Evolutionary conservation across 2,113 vertebrate genomes (phyloP), one percentile per base, ranked within the genome.

Genomic region (Poeciliopsis prolifica): DNA sequence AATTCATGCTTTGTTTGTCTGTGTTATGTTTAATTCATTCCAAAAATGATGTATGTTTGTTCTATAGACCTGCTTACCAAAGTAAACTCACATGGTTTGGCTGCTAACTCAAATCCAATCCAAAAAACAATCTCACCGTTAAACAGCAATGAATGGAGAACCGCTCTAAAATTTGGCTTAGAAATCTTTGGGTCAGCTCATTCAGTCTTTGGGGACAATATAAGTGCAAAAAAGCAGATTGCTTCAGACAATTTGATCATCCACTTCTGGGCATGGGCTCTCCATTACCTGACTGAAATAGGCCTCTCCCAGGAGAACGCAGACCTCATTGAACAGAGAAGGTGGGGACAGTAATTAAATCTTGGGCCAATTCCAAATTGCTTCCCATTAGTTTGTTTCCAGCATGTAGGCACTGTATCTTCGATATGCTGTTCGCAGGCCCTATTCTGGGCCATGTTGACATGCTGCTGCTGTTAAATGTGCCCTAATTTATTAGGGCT

Each of bases 281-380:
- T 91, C 84, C 84, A 92, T 93, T 94, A 94, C 92, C 79, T 87
- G 88, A 82, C 92, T 88, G 90, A 93, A 94, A 93, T 91, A 90
- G 88, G 74, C 73, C 75, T 81, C 73, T 92, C 94, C 91, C 93
- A 65, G 44, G 92, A 87, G 92, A 82, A 87, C 82, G 65, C 87
- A 88, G 93, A 91, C 91, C 92, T 93, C 93, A 93, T 93, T 94
- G 92, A 95, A 90, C 92, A 94, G 86, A 74, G 80, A 83, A 92
- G 91, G 92, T 92, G 89, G 89, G 88, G 89, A 91, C 82, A 71
- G 93, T 95, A 94, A 94, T 94, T 95, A 95, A 92, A 91, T 90
- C 86, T 90, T 87, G 88, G 85, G 78, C 91, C 88, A 87, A 85
- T 82, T 91, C 89, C 90, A 92, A 94, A 93, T 93, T 82, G 82